Conservation (phyloP, 2,797 vertebrate genomes). For the Eupleurogrammus muticus region DNA sequence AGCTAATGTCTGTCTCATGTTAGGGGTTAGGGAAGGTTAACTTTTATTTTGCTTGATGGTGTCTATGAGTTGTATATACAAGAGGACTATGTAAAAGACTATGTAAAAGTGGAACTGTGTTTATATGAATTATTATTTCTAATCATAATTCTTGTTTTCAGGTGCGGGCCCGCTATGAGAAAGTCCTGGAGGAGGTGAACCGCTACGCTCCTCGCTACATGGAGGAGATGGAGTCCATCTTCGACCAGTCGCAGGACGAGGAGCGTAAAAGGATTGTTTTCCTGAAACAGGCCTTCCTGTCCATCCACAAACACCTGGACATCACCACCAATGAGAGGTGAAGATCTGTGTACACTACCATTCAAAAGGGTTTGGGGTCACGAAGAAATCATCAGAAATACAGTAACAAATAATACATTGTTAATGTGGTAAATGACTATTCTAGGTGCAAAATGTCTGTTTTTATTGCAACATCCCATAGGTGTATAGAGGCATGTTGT, state of each 20-base stretch:
- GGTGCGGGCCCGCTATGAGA: slow-evolving; percentile 87
- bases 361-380: too few relatives aligned
- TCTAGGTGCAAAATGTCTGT: too few relatives aligned
- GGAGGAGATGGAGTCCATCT: slow-evolving; percentile 91
- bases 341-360: too few relatives aligned
- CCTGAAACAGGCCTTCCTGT: slow-evolving; percentile 87
- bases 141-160: too few relatives aligned
- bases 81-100: background rate
- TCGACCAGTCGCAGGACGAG: slow-evolving; percentile 89
- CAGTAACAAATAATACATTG: too few relatives aligned
- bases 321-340: slow-evolving; percentile 86
- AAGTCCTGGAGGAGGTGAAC: slow-evolving; percentile 88
- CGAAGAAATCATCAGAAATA: too few relatives aligned
- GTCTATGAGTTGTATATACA: background rate
- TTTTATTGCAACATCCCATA: too few relatives aligned
- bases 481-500: too few relatives aligned
- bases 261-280: slow-evolving; percentile 89
- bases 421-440: too few relatives aligned
- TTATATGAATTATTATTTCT: background rate
- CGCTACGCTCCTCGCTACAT: slow-evolving; percentile 89
- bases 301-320: slow-evolving; percentile 89
- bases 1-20: too few relatives aligned
- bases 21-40: background rate
- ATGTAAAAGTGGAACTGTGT: background rate
- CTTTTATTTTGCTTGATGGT: background rate